These are phyloP conservation scores for Trilocha varians DNA, from an alignment of 2,888 invertebrate genomes.

Conservation along the genomic window DNA sequence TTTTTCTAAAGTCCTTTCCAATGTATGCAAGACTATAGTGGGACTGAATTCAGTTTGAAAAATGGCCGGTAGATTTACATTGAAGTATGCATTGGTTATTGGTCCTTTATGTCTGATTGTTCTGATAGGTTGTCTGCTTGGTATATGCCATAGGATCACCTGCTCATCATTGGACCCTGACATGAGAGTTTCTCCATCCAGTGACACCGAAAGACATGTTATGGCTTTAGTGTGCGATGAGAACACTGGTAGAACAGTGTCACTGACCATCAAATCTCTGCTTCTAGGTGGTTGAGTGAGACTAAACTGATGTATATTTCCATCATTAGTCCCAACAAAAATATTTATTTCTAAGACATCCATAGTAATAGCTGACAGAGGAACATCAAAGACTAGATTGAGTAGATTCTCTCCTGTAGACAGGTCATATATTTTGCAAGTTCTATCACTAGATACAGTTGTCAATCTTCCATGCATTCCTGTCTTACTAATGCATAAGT, in stretches of 20 bases:
- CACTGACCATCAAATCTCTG: constrained; percentile 77
- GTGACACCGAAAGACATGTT: constrained; percentile 80
- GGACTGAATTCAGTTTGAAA: constrained; percentile 74
- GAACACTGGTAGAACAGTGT: constrained; percentile 67
- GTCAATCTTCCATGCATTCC: constrained; percentile 80
- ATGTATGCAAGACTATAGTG: constrained; percentile 69
- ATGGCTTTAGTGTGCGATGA: constrained; percentile 80
- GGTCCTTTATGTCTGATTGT: constrained; percentile 82
- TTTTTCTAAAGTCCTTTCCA: constrained; percentile 77
- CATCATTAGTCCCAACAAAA: constrained; percentile 82
- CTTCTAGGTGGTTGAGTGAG: constrained; percentile 79
- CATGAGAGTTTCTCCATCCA: constrained; percentile 79
- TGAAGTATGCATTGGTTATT: constrained; percentile 80
- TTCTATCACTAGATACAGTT: constrained; percentile 86
- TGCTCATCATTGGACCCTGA: constrained; percentile 84
- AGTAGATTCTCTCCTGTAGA: constrained; percentile 78
- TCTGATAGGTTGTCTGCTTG: constrained; percentile 81
- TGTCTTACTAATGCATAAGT: constrained; percentile 81
- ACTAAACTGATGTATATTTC: constrained; percentile 79
- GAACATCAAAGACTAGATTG: constrained; percentile 81
- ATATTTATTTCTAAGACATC: constrained; percentile 80
- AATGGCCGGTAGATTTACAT: constrained; percentile 73
- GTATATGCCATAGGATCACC: constrained; percentile 87
- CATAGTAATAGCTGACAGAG: constrained; percentile 78
- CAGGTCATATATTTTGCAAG: constrained; percentile 87